Evolutionary conservation across 2,888 invertebrate genomes (phyloP).

Genomic region (Troides helena): DNA sequence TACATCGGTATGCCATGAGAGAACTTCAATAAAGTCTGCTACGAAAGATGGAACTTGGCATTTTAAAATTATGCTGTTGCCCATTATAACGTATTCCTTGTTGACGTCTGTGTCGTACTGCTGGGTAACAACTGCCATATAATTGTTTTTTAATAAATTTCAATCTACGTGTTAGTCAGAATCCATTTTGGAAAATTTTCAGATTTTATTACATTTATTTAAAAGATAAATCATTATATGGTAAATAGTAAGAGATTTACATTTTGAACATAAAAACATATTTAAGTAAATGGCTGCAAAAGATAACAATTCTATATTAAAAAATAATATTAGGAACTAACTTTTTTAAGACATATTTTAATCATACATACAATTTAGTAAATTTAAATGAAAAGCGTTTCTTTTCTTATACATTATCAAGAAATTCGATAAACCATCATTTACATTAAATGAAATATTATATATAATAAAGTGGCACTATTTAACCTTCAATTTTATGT

Average conservation of each 20-base stretch:
- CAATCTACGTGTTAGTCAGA: not conserved
- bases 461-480: not conserved
- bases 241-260: not conserved
- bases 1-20: slow-evolving; percentile 89
- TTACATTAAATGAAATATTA: not conserved
- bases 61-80: slow-evolving; percentile 89
- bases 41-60: slow-evolving; percentile 93
- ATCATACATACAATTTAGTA: too few species aligned
- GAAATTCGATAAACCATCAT: not conserved
- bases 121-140: slow-evolving; percentile 85
- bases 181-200: slow-evolving; percentile 1
- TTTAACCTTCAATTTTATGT: too few species aligned
- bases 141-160: slow-evolving; percentile 24
- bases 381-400: too few species aligned
- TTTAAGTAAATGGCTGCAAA: not conserved
- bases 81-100: slow-evolving; percentile 91
- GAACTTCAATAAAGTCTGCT: slow-evolving; percentile 90
- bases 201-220: not conserved
- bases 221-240: not conserved
- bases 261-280: not conserved
- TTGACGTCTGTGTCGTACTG: slow-evolving; percentile 91
- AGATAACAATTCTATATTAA: not conserved
- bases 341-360: too few species aligned
- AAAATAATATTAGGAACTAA: not conserved
- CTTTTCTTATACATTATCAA: not conserved